Conservation (phyloP, 2,888 invertebrate species). For the Leucania comma region DNA sequence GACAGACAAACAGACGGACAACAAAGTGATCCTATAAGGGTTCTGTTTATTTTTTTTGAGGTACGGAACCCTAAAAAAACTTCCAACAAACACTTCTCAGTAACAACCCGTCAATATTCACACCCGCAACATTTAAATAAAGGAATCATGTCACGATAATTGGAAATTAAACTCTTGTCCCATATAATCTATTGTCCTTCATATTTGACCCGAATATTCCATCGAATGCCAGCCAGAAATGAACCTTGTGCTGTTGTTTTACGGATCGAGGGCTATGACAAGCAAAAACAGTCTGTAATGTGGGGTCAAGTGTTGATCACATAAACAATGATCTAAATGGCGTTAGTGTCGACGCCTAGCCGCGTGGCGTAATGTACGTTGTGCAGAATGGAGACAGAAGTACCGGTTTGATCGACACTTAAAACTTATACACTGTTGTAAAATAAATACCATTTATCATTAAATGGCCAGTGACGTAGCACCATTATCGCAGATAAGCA, state of each 20-base stretch:
- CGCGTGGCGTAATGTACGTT: constrained; percentile 45
- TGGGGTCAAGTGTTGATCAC: constrained; percentile 67
- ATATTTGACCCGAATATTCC: constrained; percentile 62
- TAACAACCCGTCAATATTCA: constrained; percentile 22
- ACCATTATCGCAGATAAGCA: too few species aligned
- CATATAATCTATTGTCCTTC: constrained; percentile 60
- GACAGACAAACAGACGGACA: too few species aligned
- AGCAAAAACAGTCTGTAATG: constrained; percentile 47
- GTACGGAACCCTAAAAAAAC: too few species aligned
- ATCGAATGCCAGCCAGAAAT: constrained; percentile 16
- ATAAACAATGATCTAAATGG: constrained; percentile 74
- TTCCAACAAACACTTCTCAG: neutral
- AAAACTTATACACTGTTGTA: neutral
- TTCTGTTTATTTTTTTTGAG: too few species aligned
- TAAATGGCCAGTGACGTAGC: too few species aligned
- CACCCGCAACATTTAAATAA: constrained; percentile 36
- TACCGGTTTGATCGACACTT: neutral
- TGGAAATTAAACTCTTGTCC: constrained; percentile 58
- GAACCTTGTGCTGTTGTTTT: constrained; percentile 38
- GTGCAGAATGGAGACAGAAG: constrained; percentile 8
- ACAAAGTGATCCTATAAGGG: too few species aligned
- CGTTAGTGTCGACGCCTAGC: constrained; percentile 66
- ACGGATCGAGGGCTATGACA: constrained; percentile 12
- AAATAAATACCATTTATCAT: too few species aligned
- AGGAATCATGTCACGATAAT: constrained; percentile 58